Percentiles rank a stretch among this genome's conserved stretches.
These are phyloP conservation scores for mouse (Mus musculus) DNA, from an alignment of 2,113 vertebrate species.

Conservation along the genomic window DNA sequence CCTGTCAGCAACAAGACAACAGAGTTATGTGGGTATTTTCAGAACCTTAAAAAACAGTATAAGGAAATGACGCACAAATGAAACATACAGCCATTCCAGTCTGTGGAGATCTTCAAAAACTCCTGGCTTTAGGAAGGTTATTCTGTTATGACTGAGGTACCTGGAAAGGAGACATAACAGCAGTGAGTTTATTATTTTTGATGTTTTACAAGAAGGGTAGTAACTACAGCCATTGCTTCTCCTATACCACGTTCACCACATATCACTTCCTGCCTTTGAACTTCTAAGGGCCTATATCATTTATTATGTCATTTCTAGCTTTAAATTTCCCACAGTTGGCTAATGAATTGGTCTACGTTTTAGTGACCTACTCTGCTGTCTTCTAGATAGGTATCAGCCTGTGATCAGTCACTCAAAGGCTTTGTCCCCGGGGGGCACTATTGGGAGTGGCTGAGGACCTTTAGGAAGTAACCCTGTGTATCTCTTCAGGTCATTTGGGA, in stretches of 20 bases:
- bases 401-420: not conserved
- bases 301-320: not conserved
- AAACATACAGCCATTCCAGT: constrained; percentile 96
- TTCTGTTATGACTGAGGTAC: constrained; percentile 95
- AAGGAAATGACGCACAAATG: constrained; percentile 45
- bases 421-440: not conserved
- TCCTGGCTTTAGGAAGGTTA: constrained; percentile 90
- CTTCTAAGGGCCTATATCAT: not conserved
- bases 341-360: not conserved
- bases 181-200: constrained; percentile 17
- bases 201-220: not conserved
- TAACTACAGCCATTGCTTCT: accelerated
- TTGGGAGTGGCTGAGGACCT: not conserved
- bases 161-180: constrained; percentile 82
- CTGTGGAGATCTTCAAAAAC: constrained; percentile 95
- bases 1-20: constrained; percentile 85
- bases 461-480: not conserved
- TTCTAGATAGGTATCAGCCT: not conserved
- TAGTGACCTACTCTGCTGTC: not conserved
- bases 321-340: not conserved
- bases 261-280: not conserved
- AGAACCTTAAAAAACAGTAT: constrained; percentile 45
- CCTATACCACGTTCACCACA: not conserved
- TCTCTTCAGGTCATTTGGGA: not conserved
- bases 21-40: constrained; percentile 52